phyloP scores from a whole-genome alignment of 2,797 vertebrate genomes.

The Enteromius paludinosus region DNA sequence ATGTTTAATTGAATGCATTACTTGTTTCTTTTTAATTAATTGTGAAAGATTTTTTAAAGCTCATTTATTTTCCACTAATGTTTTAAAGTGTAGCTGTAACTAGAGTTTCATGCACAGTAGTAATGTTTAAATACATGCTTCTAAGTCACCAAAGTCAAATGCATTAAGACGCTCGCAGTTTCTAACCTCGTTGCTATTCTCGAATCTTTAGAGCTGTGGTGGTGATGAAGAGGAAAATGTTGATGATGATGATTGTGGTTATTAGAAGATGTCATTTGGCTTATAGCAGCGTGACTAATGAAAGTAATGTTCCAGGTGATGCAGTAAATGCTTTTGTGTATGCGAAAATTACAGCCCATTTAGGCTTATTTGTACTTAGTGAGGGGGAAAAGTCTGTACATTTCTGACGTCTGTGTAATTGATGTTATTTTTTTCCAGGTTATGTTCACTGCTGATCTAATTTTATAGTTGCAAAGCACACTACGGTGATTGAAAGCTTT shows the following conservation, averaged over 20 bases:
- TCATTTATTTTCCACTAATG: not conserved
- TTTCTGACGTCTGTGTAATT: conserved; percentile 35
- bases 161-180: not conserved
- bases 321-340: conserved; percentile 29
- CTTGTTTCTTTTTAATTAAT: not conserved
- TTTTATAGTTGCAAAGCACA: conserved; percentile 6
- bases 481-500: not conserved
- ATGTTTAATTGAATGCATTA: not conserved
- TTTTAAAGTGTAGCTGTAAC: not conserved
- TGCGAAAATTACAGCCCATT: conserved; percentile 44
- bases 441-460: conserved; percentile 29
- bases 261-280: conserved; percentile 54
- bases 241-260: conserved; percentile 32
- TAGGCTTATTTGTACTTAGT: conserved; percentile 42
- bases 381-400: conserved; percentile 37
- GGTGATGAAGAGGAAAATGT: not conserved
- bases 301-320: conserved; percentile 53
- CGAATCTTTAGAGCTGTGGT: not conserved
- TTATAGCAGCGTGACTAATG: conserved; percentile 52
- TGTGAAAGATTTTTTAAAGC: not conserved
- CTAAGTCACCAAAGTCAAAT: not conserved
- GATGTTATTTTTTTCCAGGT: conserved; percentile 19
- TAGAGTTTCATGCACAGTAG: not conserved
- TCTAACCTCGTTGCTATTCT: not conserved
- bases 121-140: not conserved